phyloP scores from a whole-genome alignment of 2,113 vertebrate genomes.

The Scomber japonicus region DNA sequence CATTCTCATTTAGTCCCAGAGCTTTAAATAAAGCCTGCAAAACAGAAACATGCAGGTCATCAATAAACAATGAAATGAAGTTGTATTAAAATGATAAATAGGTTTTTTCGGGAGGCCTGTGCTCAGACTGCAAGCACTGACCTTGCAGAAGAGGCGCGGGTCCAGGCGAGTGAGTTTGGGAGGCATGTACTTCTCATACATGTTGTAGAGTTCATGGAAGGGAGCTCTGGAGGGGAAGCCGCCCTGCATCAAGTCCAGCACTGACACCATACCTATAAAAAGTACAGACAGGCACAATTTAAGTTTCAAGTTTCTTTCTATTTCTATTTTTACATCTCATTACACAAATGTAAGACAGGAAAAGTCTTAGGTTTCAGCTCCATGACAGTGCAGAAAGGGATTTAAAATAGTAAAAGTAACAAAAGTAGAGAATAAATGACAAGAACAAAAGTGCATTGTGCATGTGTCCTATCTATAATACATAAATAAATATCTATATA shows the following conservation, averaged over 20 bases:
- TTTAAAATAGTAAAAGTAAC: too few species aligned
- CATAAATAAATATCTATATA: too few species aligned
- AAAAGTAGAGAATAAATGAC: too few species aligned
- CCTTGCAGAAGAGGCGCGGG: slow-evolving; percentile 98
- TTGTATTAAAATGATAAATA: rapidly evolving
- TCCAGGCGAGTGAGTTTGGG: slow-evolving; percentile 93
- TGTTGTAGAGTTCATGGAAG: slow-evolving; percentile 99
- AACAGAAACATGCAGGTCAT: slow-evolving; percentile 24
- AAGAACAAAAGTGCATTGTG: too few species aligned
- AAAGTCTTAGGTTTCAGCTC: too few species aligned
- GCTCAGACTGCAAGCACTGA: slow-evolving; percentile 44
- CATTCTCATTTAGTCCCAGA: slow-evolving; percentile 94
- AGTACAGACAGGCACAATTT: not conserved
- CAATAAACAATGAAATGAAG: not conserved
- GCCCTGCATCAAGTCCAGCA: slow-evolving; percentile 98
- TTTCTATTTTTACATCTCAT: too few species aligned
- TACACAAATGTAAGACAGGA: too few species aligned
- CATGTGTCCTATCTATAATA: too few species aligned
- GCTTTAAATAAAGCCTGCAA: slow-evolving; percentile 97
- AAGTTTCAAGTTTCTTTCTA: not conserved
- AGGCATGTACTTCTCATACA: slow-evolving; percentile 98
- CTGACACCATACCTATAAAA: slow-evolving; percentile 94
- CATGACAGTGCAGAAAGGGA: too few species aligned
- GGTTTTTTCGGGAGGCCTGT: not conserved
- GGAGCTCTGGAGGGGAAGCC: slow-evolving; percentile 97